These are phyloP conservation scores for Chrysomallon squamiferum DNA, from an alignment of 1,140 invertebrate genomes.

Conservation along the genomic window DNA sequence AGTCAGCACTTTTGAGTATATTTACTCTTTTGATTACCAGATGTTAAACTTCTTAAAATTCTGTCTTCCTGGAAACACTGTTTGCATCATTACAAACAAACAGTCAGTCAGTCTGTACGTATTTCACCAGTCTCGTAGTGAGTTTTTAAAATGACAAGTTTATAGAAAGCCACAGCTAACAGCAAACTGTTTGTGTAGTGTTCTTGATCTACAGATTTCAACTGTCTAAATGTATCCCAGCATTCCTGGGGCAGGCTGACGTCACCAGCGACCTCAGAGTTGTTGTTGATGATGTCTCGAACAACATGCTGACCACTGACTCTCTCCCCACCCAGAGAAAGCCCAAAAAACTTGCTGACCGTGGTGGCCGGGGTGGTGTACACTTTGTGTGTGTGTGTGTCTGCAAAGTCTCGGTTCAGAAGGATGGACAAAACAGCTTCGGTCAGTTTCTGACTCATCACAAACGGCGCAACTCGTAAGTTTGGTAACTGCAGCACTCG, in stretches of 20 bases:
- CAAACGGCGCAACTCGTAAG: slow-evolving; percentile 24
- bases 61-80: no score
- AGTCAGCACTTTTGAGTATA: no score
- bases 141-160: slow-evolving; percentile 24
- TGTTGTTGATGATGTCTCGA: slow-evolving; percentile 12
- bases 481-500: slow-evolving; percentile 21
- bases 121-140: background rate
- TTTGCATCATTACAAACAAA: no score
- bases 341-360: slow-evolving; percentile 22
- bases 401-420: slow-evolving; percentile 17
- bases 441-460: slow-evolving; percentile 19
- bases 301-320: slow-evolving; percentile 32
- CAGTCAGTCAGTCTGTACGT: no score
- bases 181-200: slow-evolving; percentile 18
- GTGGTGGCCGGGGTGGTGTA: slow-evolving; percentile 18
- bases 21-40: no score
- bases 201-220: slow-evolving; percentile 20
- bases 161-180: slow-evolving; percentile 23
- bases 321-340: slow-evolving; percentile 29
- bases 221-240: slow-evolving; percentile 6
- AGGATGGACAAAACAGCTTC: slow-evolving; percentile 29
- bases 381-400: slow-evolving; percentile 11
- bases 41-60: no score
- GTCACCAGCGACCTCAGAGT: background rate
- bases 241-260: slow-evolving; percentile 5